A percentile compares a stretch with the other conserved stretches of the same genome.
phyloP scores from a whole-genome alignment of 2,888 invertebrate genomes.

The Ophioninae sp. region DNA sequence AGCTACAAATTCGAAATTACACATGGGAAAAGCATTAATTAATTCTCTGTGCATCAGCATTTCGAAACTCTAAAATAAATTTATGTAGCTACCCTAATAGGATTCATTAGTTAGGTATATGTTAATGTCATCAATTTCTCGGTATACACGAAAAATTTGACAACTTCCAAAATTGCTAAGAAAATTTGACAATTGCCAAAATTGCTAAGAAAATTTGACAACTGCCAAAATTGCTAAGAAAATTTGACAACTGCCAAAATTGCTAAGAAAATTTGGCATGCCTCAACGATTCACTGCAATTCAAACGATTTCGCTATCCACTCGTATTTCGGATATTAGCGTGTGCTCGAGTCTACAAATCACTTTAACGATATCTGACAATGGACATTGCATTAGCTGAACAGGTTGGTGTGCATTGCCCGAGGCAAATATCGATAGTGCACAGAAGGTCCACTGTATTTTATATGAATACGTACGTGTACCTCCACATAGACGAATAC shows the following conservation, averaged over 20 bases:
- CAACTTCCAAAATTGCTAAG: too few relatives aligned
- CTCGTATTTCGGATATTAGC: not conserved
- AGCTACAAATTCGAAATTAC: not conserved
- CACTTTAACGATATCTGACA: not conserved
- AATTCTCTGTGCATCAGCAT: not conserved
- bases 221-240: too few relatives aligned
- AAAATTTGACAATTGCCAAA: too few relatives aligned
- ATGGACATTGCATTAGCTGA: slow-evolving; percentile 22
- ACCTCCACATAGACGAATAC: not conserved
- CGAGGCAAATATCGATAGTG: slow-evolving; percentile 23
- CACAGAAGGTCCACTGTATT: slow-evolving; percentile 38
- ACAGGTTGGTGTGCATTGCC: slow-evolving; percentile 24
- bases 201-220: not conserved
- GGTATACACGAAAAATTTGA: not conserved
- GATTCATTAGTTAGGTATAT: not conserved
- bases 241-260: not conserved
- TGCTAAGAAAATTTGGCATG: not conserved
- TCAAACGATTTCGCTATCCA: not conserved
- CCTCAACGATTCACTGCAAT: not conserved
- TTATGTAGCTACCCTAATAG: not conserved
- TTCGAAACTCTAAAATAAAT: not conserved
- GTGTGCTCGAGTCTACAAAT: not conserved
- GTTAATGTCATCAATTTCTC: not conserved
- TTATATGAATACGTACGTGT: slow-evolving; percentile 9
- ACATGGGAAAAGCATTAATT: not conserved